Conservation (phyloP, 2,113 vertebrate species). For the Hippocampus guttulatus region DNA sequence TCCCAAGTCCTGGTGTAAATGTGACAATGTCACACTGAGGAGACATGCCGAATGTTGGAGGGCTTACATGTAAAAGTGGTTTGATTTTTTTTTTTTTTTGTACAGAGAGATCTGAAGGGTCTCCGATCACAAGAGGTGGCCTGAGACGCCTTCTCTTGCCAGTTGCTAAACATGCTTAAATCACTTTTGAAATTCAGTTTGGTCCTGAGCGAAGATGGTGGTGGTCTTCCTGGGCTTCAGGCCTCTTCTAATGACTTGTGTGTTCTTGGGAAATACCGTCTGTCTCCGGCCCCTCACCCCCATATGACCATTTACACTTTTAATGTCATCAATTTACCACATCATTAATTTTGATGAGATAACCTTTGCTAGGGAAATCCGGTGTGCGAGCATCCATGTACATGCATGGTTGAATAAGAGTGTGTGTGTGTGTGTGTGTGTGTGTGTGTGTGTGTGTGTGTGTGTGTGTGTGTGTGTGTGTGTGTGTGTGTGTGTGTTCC, state of each 20-base stretch:
- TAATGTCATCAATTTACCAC: slow-evolving; percentile 64
- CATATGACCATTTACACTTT: slow-evolving; percentile 33
- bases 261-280: slow-evolving; percentile 28
- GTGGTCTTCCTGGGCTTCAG: neutral
- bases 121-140: neutral
- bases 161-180: too few species aligned
- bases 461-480: slow-evolving; percentile 15
- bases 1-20: too few species aligned
- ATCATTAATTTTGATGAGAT: slow-evolving; percentile 62
- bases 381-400: slow-evolving; percentile 15
- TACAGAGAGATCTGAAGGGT: neutral
- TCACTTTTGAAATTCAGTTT: too few species aligned
- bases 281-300: slow-evolving; percentile 28
- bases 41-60: too few species aligned
- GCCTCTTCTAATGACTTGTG: neutral
- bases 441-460: slow-evolving; percentile 19
- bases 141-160: too few species aligned
- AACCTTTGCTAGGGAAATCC: slow-evolving; percentile 38
- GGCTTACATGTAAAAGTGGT: too few species aligned
- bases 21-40: slow-evolving; percentile 9
- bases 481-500: slow-evolving; percentile 23
- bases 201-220: too few species aligned
- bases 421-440: too few species aligned
- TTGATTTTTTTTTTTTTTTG: neutral
- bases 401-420: slow-evolving; percentile 12